Percentiles rank a stretch among this genome's conserved stretches.
Conservation (phyloP, 2,888 invertebrate genomes). For the Hypsopygia costalis region DNA sequence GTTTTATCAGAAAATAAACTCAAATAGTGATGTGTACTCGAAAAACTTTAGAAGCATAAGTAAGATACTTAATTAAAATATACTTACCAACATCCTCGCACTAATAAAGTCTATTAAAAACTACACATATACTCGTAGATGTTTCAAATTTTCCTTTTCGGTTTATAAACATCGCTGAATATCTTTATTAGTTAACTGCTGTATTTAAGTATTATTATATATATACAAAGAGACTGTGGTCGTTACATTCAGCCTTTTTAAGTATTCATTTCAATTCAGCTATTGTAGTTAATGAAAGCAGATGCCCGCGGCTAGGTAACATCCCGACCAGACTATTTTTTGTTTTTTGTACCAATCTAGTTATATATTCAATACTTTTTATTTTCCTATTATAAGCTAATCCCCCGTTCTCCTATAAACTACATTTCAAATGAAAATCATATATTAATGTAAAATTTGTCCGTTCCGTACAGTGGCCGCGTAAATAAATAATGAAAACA, state of each 20-base stretch:
- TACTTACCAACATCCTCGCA: too few species aligned
- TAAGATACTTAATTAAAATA: too few species aligned
- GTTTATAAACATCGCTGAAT: too few species aligned
- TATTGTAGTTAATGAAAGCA: constrained; percentile 40
- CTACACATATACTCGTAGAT: too few species aligned
- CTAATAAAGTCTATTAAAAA: too few species aligned
- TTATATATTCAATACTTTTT: neutral
- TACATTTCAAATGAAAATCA: constrained; percentile 23
- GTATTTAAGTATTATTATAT: too few species aligned
- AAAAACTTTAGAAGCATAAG: too few species aligned
- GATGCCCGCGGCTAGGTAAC: constrained; percentile 20
- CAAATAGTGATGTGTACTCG: too few species aligned
- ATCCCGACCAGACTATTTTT: constrained; percentile 11
- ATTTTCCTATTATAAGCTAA: too few species aligned
- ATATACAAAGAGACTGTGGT: constrained; percentile 8
- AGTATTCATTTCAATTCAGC: constrained; percentile 27
- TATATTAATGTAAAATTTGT: constrained; percentile 35
- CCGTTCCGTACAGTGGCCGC: constrained; percentile 29
- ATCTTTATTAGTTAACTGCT: too few species aligned
- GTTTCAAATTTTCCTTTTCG: too few species aligned
- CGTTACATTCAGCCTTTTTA: constrained; percentile 29
- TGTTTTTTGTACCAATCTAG: neutral
- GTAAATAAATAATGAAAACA: constrained; percentile 66
- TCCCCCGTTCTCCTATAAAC: constrained; percentile 11
- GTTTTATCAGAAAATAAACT: too few species aligned